Conservation (phyloP, 2,888 invertebrate genomes). For the Hemicrepidius hirtus region DNA sequence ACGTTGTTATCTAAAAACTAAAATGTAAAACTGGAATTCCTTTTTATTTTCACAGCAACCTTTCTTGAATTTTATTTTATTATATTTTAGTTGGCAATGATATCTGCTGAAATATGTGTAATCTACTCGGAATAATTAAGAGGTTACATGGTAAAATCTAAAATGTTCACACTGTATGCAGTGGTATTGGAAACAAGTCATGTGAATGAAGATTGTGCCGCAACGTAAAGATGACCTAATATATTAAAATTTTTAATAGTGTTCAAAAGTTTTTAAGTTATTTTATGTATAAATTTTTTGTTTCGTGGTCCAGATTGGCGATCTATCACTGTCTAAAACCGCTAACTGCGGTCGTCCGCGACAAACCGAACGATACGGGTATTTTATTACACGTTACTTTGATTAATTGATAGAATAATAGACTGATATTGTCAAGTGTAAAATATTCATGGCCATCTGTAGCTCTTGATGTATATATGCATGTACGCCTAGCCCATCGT, state of each 20-base stretch:
- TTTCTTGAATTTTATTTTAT: too few relatives aligned
- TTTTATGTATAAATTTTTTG: conserved; percentile 40
- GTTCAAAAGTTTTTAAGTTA: conserved; percentile 30
- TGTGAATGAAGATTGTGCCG: conserved; percentile 17
- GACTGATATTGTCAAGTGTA: conserved; percentile 53
- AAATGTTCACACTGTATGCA: too few relatives aligned
- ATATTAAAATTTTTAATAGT: conserved; percentile 26
- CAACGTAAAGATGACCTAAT: not conserved
- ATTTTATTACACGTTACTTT: conserved; percentile 52
- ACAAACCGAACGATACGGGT: conserved; percentile 51
- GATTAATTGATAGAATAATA: conserved; percentile 54
- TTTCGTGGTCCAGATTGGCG: conserved; percentile 37
- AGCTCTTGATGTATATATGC: conserved; percentile 29
- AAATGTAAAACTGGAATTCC: too few relatives aligned
- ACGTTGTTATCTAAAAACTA: too few relatives aligned
- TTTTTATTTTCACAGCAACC: too few relatives aligned
- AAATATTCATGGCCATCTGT: conserved; percentile 50
- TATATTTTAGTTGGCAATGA: too few relatives aligned
- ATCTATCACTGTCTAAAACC: conserved; percentile 54
- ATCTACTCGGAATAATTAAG: too few relatives aligned
- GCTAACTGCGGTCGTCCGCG: conserved; percentile 47
- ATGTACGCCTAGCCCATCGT: conserved; percentile 43
- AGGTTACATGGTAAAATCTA: too few relatives aligned
- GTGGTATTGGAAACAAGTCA: too few relatives aligned
- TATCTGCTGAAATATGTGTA: too few relatives aligned